Percentiles rank a stretch among this genome's conserved stretches.
These are phyloP conservation scores for Platichthys flesus DNA, from an alignment of 2,113 vertebrate genomes.

Conservation along the genomic window DNA sequence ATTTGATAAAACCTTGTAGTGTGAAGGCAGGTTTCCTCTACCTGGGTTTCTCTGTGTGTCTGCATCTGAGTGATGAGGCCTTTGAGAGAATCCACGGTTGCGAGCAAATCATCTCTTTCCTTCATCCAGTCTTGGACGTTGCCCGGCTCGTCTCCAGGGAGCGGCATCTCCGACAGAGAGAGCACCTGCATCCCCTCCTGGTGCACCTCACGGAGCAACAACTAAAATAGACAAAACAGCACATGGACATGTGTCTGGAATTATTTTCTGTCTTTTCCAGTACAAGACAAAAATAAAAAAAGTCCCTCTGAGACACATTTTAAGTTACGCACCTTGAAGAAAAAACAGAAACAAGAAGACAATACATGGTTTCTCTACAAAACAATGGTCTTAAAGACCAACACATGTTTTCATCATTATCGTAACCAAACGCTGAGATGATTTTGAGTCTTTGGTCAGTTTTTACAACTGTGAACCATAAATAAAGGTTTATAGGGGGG, in stretches of 20 bases:
- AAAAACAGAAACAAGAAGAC: too few relatives aligned
- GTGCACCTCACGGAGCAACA: slow-evolving; percentile 92
- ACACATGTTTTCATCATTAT: not conserved
- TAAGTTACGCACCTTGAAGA: too few relatives aligned
- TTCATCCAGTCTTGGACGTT: slow-evolving; percentile 81
- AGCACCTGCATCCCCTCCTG: slow-evolving; percentile 94
- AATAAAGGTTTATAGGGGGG: not conserved
- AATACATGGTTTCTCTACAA: too few relatives aligned
- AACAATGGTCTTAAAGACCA: too few relatives aligned
- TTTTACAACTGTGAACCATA: not conserved
- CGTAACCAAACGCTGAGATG: not conserved
- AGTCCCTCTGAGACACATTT: too few relatives aligned
- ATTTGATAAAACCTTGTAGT: too few relatives aligned
- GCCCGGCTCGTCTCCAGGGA: slow-evolving; percentile 78
- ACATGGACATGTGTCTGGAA: not conserved
- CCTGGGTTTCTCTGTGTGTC: slow-evolving; percentile 83
- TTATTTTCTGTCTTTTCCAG: not conserved
- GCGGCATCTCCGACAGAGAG: slow-evolving; percentile 88
- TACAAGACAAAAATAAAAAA: too few relatives aligned
- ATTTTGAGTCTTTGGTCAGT: too few relatives aligned
- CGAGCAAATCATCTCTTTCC: slow-evolving; percentile 88
- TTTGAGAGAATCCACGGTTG: slow-evolving; percentile 88
- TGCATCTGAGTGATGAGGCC: slow-evolving; percentile 89
- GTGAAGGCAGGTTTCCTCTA: slow-evolving; percentile 44
- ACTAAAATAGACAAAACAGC: slow-evolving; percentile 72